These are phyloP conservation scores for Drosophila tripunctata DNA, from an alignment of 2,888 invertebrate genomes.

Conservation along the genomic window DNA sequence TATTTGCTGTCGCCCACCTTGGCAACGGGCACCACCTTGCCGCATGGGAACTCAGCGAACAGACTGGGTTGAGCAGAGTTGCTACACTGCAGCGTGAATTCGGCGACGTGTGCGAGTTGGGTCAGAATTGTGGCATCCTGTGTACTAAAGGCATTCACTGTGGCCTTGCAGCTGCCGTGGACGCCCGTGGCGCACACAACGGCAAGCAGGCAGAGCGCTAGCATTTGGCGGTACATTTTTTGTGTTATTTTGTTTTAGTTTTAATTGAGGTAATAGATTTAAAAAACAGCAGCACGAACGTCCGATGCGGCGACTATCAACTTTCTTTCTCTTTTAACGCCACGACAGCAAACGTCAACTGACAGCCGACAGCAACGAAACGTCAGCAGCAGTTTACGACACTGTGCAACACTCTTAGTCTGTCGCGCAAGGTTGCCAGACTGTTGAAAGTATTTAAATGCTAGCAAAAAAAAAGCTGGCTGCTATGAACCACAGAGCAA, in stretches of 20 bases:
- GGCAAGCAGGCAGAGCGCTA: slow-evolving; percentile 63
- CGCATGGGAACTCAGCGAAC: slow-evolving; percentile 93
- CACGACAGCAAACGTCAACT: slow-evolving; percentile 73
- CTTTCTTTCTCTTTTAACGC: slow-evolving; percentile 63
- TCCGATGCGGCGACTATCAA: slow-evolving; percentile 25
- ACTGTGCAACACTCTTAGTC: neutral
- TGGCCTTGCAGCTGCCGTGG: slow-evolving; percentile 86
- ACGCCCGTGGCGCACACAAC: slow-evolving; percentile 57
- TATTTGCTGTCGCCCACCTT: slow-evolving; percentile 91
- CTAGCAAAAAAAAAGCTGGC: neutral
- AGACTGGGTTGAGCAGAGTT: slow-evolving; percentile 89
- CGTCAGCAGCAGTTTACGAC: slow-evolving; percentile 43
- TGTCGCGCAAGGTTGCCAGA: neutral
- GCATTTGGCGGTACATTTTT: slow-evolving; percentile 74
- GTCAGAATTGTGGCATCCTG: slow-evolving; percentile 96
- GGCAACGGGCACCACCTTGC: slow-evolving; percentile 93
- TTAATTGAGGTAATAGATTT: slow-evolving; percentile 25
- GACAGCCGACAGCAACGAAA: slow-evolving; percentile 50
- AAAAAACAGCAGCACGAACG: neutral
- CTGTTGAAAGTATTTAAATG: neutral
- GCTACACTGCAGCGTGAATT: slow-evolving; percentile 93
- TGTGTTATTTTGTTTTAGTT: slow-evolving; percentile 5
- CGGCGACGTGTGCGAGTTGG: slow-evolving; percentile 95
- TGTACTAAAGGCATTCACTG: slow-evolving; percentile 94
- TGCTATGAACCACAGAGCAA: too few species aligned